Conservation (phyloP, 2,888 invertebrate species). For the Campaea margaritaria region DNA sequence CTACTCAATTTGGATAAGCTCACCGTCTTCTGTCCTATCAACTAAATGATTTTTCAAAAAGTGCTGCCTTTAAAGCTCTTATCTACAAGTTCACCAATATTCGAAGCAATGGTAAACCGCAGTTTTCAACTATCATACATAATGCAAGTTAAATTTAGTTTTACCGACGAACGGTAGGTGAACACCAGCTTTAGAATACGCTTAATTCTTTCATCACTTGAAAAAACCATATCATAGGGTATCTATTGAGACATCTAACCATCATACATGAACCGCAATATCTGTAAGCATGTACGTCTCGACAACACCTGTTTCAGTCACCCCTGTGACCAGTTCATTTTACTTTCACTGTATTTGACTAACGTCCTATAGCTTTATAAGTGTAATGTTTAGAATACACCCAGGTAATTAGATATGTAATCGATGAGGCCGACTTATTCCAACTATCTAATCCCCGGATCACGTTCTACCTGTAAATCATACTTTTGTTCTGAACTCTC, state of each 20-base stretch:
- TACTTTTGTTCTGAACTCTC: not conserved
- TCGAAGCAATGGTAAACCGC: no score
- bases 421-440: constrained; percentile 8
- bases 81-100: no score
- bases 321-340: constrained; percentile 29
- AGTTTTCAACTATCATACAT: no score
- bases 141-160: no score
- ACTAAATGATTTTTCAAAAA: no score
- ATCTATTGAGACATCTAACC: not conserved
- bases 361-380: constrained; percentile 32
- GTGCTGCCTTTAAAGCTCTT: no score
- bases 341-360: constrained; percentile 13
- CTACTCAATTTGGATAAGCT: no score
- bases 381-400: constrained; percentile 18
- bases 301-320: constrained; percentile 37
- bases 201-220: no score
- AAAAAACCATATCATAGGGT: no score
- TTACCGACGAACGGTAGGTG: no score
- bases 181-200: no score
- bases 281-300: constrained; percentile 7
- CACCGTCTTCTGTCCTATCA: no score
- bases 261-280: constrained; percentile 5
- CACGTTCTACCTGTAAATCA: not conserved
- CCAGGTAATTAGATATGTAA: constrained; percentile 4
- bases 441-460: not conserved